Percentiles rank a stretch among this genome's conserved stretches.
phyloP scores from a whole-genome alignment of 2,888 invertebrate genomes.

The Drosophila birchii region DNA sequence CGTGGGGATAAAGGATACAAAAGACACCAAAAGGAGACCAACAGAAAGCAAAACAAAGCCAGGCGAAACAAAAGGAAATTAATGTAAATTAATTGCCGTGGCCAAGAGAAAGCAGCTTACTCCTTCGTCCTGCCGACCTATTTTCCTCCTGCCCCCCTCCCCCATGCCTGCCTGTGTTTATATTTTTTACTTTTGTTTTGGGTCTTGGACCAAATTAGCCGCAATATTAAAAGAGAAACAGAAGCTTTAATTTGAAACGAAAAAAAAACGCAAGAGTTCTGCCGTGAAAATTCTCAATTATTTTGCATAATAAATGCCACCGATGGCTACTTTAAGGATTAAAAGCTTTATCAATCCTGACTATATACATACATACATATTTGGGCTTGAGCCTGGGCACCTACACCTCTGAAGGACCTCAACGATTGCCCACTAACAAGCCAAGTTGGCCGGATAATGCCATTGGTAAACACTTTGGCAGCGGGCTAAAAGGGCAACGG shows the following conservation, averaged over 20 bases:
- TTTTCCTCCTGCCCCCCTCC: no score
- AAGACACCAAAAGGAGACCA: slow-evolving; percentile 6
- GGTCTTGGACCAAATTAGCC: slow-evolving; percentile 19
- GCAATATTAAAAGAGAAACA: slow-evolving; percentile 11
- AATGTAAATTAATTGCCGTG: slow-evolving; percentile 68
- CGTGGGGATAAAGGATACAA: background rate
- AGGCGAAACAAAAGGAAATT: slow-evolving; percentile 44
- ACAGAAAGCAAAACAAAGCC: slow-evolving; percentile 16
- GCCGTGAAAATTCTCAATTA: background rate
- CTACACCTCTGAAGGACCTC: background rate
- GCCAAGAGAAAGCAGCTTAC: slow-evolving; percentile 45
- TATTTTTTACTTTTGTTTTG: background rate
- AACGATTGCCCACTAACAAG: background rate
- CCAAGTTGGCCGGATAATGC: slow-evolving; percentile 16
- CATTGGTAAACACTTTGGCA: slow-evolving; percentile 6
- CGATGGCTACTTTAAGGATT: background rate
- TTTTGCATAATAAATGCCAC: background rate
- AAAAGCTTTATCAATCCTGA: background rate
- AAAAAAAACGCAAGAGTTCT: background rate
- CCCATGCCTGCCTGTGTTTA: background rate
- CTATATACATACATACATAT: background rate
- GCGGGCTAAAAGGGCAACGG: background rate
- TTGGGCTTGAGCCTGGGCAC: background rate
- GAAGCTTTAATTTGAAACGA: background rate
- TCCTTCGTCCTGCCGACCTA: slow-evolving; percentile 6